Base-by-base conservation (phyloP, 1,140 invertebrate species). In the Agrilus planipennis region DNA sequence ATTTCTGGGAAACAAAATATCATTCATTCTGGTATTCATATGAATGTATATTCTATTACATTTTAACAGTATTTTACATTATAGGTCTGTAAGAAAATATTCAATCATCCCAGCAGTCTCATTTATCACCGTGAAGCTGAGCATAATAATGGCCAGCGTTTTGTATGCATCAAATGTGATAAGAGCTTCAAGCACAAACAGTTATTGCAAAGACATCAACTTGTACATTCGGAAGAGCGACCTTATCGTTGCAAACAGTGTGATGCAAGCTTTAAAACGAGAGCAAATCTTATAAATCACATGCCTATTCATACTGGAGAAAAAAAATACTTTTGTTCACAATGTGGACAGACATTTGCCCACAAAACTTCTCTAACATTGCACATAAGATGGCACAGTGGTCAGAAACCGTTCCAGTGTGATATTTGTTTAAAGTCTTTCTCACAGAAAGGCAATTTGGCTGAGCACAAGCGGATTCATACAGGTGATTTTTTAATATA, bases 311-410 rank as follows among this genome's bases (percentile, higher is more conserved):
- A 84, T 49, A 73, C 73, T 0, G 78, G 77, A 3, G 73, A 81
- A 35, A 83, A 81, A 52, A 78, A 75, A 52, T 84, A 78, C 58
- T 65, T 70, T 15, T 88, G 85, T 52, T 72, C 78, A 42, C 70
- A 83, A 34, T 90, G 86, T 59, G 76, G 76, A 7, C 82, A 86
- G 50, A 71, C 67, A 39, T 84, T 83, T 58, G 70, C 77, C 2
- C 79, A 82, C 54, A 82, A 81, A 63, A 79, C 79, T 5, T 79
- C 77, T 50, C 67, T 83, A 2, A 79, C 70, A 3, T 55, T 82
- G 21, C 80, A 84, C 57, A 68, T 71, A 54, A 49, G 72, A 23
- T 54, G 47, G 42, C 46, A 46, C 20, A 67, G 62, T 6, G 73
- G 73, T 6, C 66, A 75, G 25, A 77, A 76, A 45, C 75, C 74